Evolutionary conservation across 2,113 vertebrate species (phyloP), one percentile per base, ranked within the genome.

Genomic region (Barnardius zonarius): DNA sequence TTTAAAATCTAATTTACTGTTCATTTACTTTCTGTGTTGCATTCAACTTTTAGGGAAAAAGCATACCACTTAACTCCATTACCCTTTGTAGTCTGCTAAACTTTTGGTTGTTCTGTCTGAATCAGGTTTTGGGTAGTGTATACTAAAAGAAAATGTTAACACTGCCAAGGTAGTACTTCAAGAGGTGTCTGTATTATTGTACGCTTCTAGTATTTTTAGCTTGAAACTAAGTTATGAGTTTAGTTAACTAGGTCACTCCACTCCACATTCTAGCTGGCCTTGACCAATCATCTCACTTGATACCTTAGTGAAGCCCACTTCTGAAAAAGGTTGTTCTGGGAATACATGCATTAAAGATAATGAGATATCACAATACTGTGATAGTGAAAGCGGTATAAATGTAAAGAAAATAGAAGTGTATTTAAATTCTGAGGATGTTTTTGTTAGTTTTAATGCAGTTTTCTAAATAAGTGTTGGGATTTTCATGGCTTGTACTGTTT

Each of bases 11-110:
- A 59, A 92, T 77, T 85, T 54, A 86, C 44, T 81, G 10, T 93
- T 95, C 57, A 80, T 76, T 92, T 94, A 46, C 61, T 63, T 81
- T 79, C 57, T 83, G 41, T 15, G 2, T 62, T 95, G 41, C 62
- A 52, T 76, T 95, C 70, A 92, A 31, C 54, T 90, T 90, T 57
- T 49, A 77, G 75, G 83, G 79, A 88, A 77, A 93, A 93, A 43
- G 2, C 33, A 20, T 88, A 28, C 22, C 19, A 68, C 28, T 68
- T 84, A 84, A 55, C 33, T 92, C 52, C 22, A 59, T 52, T 79
- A 87, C 30, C 6, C 54, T 88, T 88, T 90, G 41, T 69, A 86
- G 67, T 86, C 83, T 85, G 30, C 57, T 87, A 1, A 15, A 11
- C 15, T 82, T 91, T 3, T 30, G 7, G 9, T 81, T 2, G 0